Base-by-base conservation (phyloP, 2,888 invertebrate genomes). In the Adela reaumurella region DNA sequence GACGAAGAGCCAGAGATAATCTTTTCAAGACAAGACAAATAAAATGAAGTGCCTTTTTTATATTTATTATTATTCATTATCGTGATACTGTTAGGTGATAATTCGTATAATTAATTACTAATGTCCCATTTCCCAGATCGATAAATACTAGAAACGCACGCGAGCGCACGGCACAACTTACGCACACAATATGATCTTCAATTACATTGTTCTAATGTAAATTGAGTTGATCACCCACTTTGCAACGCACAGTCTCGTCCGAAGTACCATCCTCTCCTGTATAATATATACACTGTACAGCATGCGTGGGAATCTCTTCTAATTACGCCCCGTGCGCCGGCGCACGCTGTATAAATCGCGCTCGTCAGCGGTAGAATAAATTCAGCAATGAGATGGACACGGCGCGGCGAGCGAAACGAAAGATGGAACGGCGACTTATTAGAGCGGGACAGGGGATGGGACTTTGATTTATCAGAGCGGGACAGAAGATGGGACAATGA, bases 291-390 rank as follows among this genome's bases (percentile, higher is more conserved):
- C n/a, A n/a, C n/a, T n/a, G n/a, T n/a, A n/a, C n/a, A 24, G 35
- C n/a, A 3, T 8, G 11, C 35, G 35, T 35, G 35, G 35, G 35
- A 35, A 35, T 14, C 35, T 35, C 35, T 35, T 35, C 35, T 35
- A 35, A 35, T 35, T 35, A 35, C 35, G n/a, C 35, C n/a, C 6
- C 35, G 14, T 35, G 35, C 35, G 35, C 35, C 35, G 35, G n/a
- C 14, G 35, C 35, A 35, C 24, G 24, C 24, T 24, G 5, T 35
- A 70, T 69, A 69, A 71, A 72, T 67, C 67, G 62, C 67, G 68
- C 67, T 66, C 70, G 63, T 70, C 70, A 70, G 67, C 62, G 61
- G 66, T 66, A 63, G 62, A 63, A 69, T 70, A 67, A 67, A 67
- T 70, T 68, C 62, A 65, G 61, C 65, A 67, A 70, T 68, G 35